Conservation (phyloP, 2,888 invertebrate genomes). For the Serrognathus titanus region DNA sequence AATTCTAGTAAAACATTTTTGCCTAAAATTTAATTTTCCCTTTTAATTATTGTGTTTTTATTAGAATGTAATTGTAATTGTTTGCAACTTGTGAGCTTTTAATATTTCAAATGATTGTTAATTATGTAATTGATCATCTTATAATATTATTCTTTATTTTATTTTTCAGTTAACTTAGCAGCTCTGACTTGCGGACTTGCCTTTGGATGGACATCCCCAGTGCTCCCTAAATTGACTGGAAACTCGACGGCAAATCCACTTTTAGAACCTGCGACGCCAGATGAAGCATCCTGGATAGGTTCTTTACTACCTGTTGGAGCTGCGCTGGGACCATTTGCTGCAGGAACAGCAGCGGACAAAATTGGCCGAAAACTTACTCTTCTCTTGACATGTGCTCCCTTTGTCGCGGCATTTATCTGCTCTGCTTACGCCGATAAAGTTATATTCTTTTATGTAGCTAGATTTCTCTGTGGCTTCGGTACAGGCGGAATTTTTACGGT, state of each 20-base stretch:
- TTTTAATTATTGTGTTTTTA: too few species aligned
- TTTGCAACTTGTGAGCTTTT: too few species aligned
- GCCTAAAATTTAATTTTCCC: too few species aligned
- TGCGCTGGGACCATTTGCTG: constrained; percentile 63
- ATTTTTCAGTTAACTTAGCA: constrained; percentile 46
- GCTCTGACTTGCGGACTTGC: constrained; percentile 45
- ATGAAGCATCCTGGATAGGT: constrained; percentile 69
- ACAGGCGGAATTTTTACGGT: constrained; percentile 67
- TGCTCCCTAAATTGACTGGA: constrained; percentile 25
- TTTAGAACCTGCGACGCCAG: constrained; percentile 47
- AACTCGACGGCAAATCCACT: constrained; percentile 47
- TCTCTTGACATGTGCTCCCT: constrained; percentile 61
- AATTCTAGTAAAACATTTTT: too few species aligned
- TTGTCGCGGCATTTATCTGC: constrained; percentile 50
- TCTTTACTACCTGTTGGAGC: constrained; percentile 65
- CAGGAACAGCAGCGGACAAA: constrained; percentile 61
- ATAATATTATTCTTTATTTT: neutral
- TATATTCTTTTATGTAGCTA: constrained; percentile 18
- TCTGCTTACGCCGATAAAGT: constrained; percentile 20
- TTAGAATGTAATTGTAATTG: too few species aligned
- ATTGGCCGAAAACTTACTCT: constrained; percentile 63
- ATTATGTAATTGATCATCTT: too few species aligned
- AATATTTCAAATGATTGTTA: too few species aligned
- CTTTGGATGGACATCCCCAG: constrained; percentile 46
- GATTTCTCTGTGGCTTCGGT: constrained; percentile 21